phyloP scores from a whole-genome alignment of 2,888 invertebrate genomes.

The Aproaerema taeniolella region DNA sequence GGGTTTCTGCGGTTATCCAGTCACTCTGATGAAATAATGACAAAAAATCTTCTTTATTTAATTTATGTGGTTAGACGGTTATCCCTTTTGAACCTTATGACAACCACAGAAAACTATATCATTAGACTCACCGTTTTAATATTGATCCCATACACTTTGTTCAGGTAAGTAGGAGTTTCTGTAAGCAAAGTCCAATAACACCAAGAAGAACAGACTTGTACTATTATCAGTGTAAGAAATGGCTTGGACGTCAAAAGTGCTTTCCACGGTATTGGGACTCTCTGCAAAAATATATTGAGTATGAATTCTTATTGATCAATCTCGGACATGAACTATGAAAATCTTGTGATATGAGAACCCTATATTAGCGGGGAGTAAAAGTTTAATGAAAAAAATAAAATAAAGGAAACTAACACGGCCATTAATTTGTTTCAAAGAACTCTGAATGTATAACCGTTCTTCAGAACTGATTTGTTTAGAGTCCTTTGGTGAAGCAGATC shows the following conservation, averaged over 20 bases:
- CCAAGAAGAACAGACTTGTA: background rate
- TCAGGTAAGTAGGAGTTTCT: conserved; percentile 83
- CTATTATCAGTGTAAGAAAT: background rate
- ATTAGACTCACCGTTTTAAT: conserved; percentile 76
- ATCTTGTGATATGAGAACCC: too few relatives aligned
- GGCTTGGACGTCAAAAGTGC: background rate
- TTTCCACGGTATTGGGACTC: background rate
- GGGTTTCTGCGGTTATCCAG: too few relatives aligned
- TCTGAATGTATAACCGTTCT: conserved; percentile 80
- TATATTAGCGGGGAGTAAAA: too few relatives aligned
- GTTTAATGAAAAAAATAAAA: too few relatives aligned
- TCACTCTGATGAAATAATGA: too few relatives aligned
- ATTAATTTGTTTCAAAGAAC: conserved; percentile 19
- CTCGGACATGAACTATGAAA: too few relatives aligned
- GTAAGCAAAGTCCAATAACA: conserved; percentile 81
- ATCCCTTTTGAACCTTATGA: too few relatives aligned
- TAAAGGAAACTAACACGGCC: background rate
- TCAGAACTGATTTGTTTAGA: conserved; percentile 72
- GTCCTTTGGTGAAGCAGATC: conserved; percentile 79
- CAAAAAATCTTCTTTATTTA: too few relatives aligned
- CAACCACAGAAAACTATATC: too few relatives aligned
- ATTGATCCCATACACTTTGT: conserved; percentile 76
- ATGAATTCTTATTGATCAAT: too few relatives aligned
- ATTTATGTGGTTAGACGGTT: too few relatives aligned
- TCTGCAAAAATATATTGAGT: too few relatives aligned